phyloP scores from a whole-genome alignment of 2,888 invertebrate species.

The Aelia acuminata region DNA sequence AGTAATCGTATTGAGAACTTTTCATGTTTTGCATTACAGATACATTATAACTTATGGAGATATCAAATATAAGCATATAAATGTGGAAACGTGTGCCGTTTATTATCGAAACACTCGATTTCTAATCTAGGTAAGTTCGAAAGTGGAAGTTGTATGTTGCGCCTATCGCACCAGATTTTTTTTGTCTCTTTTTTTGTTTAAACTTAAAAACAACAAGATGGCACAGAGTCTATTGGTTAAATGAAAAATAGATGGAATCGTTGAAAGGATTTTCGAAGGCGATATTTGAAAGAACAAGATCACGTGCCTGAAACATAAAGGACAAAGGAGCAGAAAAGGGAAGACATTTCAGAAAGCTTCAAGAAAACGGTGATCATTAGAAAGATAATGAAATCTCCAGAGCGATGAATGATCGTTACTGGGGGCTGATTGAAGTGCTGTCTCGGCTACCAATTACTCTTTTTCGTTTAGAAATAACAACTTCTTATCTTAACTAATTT shows the following conservation, averaged over 20 bases:
- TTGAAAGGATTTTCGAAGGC: neutral
- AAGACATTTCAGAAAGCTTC: slow-evolving; percentile 8
- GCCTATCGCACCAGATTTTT: no score
- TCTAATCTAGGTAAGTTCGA: no score
- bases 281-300: neutral
- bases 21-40: no score
- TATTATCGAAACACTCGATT: no score
- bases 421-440: slow-evolving; percentile 13
- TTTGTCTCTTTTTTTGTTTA: no score
- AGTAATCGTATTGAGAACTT: no score
- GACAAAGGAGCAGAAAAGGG: neutral
- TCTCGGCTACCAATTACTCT: neutral
- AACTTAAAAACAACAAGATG: neutral
- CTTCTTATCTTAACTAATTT: slow-evolving; percentile 31
- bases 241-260: neutral
- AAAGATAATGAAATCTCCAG: slow-evolving; percentile 20
- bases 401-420: neutral
- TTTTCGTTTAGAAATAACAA: slow-evolving; percentile 38
- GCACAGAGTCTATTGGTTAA: neutral
- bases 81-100: no score
- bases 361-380: neutral
- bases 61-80: no score
- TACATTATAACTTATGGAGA: no score
- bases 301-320: neutral
- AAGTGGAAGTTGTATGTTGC: no score